Conservation (phyloP, 2,113 vertebrate genomes). For the Bubo bubo region DNA sequence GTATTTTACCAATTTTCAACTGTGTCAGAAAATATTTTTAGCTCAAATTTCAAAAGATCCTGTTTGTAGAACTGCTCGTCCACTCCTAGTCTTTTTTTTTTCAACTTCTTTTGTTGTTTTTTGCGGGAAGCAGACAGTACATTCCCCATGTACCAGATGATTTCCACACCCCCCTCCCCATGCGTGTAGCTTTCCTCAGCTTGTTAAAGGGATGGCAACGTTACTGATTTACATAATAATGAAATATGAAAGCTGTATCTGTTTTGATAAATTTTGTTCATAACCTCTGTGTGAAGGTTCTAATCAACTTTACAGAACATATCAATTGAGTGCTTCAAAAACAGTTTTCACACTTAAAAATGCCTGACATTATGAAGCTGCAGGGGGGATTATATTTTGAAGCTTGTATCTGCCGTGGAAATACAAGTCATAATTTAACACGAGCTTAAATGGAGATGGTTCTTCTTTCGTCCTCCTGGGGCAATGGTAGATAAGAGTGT, state of each 20-base stretch:
- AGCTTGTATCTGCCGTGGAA: neutral
- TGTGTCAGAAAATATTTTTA: neutral
- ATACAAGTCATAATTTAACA: neutral
- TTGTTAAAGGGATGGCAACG: neutral
- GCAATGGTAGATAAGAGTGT: neutral
- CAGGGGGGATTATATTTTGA: neutral
- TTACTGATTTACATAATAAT: neutral
- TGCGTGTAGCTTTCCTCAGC: neutral
- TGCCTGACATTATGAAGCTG: neutral
- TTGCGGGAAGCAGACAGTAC: neutral
- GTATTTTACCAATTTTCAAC: neutral
- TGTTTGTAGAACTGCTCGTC: neutral
- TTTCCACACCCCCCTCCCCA: neutral
- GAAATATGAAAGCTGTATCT: neutral
- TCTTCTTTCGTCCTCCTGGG: neutral
- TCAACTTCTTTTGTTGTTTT: neutral
- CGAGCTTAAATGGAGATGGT: neutral
- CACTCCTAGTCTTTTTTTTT: neutral
- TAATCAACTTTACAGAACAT: neutral
- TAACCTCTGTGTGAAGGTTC: neutral
- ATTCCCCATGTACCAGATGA: neutral
- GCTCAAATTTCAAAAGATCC: neutral
- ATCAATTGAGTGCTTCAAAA: neutral
- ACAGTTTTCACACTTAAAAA: neutral
- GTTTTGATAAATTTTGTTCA: neutral